Base-by-base conservation (phyloP, 92 coral and sea anemone species). In the Epizoanthus illoricatus region DNA sequence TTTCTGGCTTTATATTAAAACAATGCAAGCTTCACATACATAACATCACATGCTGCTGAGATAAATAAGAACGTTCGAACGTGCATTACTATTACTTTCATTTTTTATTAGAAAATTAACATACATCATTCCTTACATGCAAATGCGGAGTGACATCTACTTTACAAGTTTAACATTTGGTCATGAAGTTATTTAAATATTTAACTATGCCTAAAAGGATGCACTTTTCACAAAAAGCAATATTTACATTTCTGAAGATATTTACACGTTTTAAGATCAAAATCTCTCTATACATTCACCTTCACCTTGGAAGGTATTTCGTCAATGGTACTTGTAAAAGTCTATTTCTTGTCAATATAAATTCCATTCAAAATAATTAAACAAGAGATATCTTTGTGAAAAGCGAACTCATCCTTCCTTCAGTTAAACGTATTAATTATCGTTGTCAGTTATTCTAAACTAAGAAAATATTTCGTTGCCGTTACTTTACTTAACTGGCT, bases 61-160 rank as follows among this genome's bases (percentile, higher is more conserved):
- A 45, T 19, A 62, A 72, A 72, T 6, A 70, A 42, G 24, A 28
- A 52, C 76, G 52, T 20, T n/a, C 76, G 20, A 19, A 72, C n/a
- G 58, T 23, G 60, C 21, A 42, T 47, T 52, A 11, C 12, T 20
- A 52, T 52, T 52, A 52, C 12, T 19, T 20, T 72, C 41, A 12
- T n/a, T 7, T 52, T 72, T 72, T 72, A 72, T 72, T 72, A 47
- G 61, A 23, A 72, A 72, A 72, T 52, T 24, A 68, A 19, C 12
- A n/a, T 5, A 33, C 52, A 68, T 68, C 73, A 39, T 41, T 68
- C 39, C 6, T 67, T 68, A 68, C 73, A 68, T 39, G 42, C 18
- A 6, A 39, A 3, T 33, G 6, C 18, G 39, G 42, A 6, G 20
- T 3, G 28, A 19, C 0, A 7, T 13, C 49, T 68, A 33, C 52